phyloP scores from a whole-genome alignment of 2,113 vertebrate species.

The Typhlomys cinereus region DNA sequence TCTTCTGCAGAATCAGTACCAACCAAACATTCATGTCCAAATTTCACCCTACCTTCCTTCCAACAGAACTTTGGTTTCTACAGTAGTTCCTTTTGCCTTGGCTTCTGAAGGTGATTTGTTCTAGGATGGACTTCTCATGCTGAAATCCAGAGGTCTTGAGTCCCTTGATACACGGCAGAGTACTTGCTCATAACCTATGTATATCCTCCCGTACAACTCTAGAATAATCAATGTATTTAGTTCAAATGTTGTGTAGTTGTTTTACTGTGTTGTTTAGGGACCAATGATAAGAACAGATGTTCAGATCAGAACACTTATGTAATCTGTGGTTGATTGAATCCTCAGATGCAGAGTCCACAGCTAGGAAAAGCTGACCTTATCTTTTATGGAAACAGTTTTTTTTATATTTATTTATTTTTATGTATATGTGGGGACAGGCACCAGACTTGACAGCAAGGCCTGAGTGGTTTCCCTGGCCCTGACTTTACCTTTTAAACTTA shows the following conservation, averaged over 20 bases:
- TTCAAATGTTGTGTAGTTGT: not conserved
- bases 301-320: not conserved
- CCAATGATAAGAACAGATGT: not conserved
- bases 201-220: not conserved
- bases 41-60: not conserved
- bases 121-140: not conserved
- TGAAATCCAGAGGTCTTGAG: not conserved
- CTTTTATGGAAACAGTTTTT: too few relatives aligned
- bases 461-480: too few relatives aligned
- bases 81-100: not conserved
- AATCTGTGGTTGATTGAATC: not conserved
- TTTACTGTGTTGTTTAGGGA: not conserved
- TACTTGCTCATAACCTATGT: not conserved
- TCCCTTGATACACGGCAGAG: not conserved
- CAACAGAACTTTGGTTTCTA: not conserved
- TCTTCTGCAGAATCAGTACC: not conserved
- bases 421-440: too few relatives aligned
- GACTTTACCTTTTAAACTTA: not conserved
- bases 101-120: not conserved
- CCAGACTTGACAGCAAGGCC: too few relatives aligned
- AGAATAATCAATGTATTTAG: not conserved
- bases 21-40: not conserved
- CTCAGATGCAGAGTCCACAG: not conserved
- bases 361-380: not conserved
- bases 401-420: too few relatives aligned